These are phyloP conservation scores for Ichneumon xanthorius DNA, from an alignment of 2,888 invertebrate species.

Conservation along the genomic window DNA sequence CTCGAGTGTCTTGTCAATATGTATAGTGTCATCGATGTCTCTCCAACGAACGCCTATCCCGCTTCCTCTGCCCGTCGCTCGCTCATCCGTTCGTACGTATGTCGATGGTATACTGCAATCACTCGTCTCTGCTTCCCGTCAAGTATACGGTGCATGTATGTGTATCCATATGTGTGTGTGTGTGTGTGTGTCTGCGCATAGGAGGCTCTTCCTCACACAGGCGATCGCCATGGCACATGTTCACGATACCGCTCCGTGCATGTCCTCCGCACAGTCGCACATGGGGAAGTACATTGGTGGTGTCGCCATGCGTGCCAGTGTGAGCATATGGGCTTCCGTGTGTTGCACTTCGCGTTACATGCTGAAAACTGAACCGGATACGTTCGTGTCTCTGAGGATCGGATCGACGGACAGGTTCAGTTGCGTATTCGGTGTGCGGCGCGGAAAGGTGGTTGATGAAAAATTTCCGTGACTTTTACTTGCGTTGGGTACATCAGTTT, in stretches of 20 bases:
- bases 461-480: not conserved
- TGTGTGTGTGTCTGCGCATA: not conserved
- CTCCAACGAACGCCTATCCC: conserved; percentile 80
- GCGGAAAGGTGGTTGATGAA: not conserved
- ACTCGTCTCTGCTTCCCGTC: conserved; percentile 45
- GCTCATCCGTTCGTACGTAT: conserved; percentile 53
- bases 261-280: not conserved
- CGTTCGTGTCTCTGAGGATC: not conserved
- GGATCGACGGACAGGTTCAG: not conserved
- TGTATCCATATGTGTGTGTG: not conserved
- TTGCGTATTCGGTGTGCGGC: not conserved
- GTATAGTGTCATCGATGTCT: conserved; percentile 85
- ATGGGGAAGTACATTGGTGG: conserved; percentile 14
- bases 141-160: conserved; percentile 12
- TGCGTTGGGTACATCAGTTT: not conserved
- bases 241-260: not conserved
- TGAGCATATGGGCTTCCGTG: not conserved
- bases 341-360: not conserved
- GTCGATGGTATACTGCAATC: conserved; percentile 45
- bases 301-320: not conserved
- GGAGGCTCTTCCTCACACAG: conserved; percentile 13
- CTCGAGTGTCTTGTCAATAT: conserved; percentile 85
- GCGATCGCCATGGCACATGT: not conserved
- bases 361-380: not conserved
- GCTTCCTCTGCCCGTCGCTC: conserved; percentile 71